A percentile compares a stretch with the other conserved stretches of the same genome.
Conservation (phyloP, 2,113 vertebrate species). For the Corydoras sp. region DNA sequence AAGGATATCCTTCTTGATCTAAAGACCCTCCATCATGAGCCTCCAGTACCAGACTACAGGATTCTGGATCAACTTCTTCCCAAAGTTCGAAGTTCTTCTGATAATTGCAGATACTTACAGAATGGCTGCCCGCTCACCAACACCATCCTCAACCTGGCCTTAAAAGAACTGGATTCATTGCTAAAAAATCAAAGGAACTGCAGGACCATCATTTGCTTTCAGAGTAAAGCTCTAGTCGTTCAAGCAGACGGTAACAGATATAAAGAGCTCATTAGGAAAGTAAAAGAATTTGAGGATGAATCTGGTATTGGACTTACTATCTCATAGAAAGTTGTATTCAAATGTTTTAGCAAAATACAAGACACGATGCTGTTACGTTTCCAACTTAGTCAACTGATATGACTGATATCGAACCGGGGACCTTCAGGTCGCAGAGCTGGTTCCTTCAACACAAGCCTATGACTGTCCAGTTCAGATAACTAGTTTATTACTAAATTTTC, state of each 20-base stretch:
- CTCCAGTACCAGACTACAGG: not conserved
- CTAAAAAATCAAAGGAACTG: not conserved
- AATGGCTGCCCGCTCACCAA: constrained; percentile 32
- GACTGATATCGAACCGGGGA: too few species aligned
- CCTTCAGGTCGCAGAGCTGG: too few species aligned
- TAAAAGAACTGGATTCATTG: constrained; percentile 11
- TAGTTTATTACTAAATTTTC: too few species aligned
- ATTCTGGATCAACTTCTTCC: constrained; percentile 20
- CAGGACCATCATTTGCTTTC: not conserved
- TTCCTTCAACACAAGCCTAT: too few species aligned
- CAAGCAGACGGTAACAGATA: not conserved
- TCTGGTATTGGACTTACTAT: not conserved
- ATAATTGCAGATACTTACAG: not conserved
- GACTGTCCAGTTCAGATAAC: too few species aligned
- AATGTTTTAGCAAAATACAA: too few species aligned
- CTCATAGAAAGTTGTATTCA: too few species aligned
- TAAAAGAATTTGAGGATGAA: not conserved
- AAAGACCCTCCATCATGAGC: not conserved
- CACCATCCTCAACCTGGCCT: constrained; percentile 12
- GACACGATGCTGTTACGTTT: too few species aligned
- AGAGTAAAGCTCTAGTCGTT: not conserved
- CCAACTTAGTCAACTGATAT: too few species aligned
- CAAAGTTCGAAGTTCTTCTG: not conserved
- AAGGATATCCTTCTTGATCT: not conserved
- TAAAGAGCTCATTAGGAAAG: not conserved